Evolutionary conservation across 2,888 invertebrate genomes (phyloP).

Genomic region (Troides aeacus): DNA sequence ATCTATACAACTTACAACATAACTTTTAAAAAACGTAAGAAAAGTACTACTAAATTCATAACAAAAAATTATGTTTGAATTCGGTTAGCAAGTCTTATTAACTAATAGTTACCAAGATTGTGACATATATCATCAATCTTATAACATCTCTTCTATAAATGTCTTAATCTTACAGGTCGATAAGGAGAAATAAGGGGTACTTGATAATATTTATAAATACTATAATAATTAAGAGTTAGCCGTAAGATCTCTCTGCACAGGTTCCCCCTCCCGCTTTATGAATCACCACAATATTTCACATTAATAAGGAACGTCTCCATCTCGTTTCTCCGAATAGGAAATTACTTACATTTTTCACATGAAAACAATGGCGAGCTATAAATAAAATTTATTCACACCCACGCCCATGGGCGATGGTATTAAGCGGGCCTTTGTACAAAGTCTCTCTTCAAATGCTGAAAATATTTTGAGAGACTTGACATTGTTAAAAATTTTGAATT

Average conservation of each 20-base stretch:
- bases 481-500: background rate
- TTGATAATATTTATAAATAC: background rate
- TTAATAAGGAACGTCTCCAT: slow-evolving; percentile 38
- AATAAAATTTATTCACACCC: slow-evolving; percentile 44
- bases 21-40: background rate
- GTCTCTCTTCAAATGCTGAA: slow-evolving; percentile 5
- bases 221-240: background rate
- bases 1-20: background rate
- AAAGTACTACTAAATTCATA: background rate
- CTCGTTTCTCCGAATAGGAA: slow-evolving; percentile 48
- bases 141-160: too few species aligned
- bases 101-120: too few species aligned
- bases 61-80: too few species aligned
- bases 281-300: slow-evolving; percentile 19
- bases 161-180: too few species aligned
- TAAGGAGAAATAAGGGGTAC: background rate
- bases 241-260: background rate
- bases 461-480: background rate
- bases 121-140: too few species aligned
- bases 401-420: slow-evolving; percentile 32
- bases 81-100: too few species aligned
- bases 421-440: slow-evolving; percentile 3
- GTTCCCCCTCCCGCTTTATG: slow-evolving; percentile 1
- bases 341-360: slow-evolving; percentile 55
- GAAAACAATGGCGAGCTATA: slow-evolving; percentile 44